Conservation (phyloP, 2,113 vertebrate species). For the Elephas maximus region DNA sequence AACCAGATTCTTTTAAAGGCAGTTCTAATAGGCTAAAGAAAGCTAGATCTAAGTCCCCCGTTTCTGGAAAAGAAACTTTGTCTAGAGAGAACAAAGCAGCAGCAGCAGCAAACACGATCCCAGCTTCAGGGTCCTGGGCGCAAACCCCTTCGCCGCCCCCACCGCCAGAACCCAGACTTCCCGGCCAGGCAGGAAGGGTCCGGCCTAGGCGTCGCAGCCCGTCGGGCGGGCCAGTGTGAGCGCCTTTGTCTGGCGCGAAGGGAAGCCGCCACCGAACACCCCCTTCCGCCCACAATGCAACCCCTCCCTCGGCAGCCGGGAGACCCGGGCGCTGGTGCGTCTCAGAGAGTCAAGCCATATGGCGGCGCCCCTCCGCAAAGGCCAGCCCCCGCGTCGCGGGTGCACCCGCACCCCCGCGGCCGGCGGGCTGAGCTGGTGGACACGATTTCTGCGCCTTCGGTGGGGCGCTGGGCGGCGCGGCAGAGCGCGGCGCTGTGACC, state of each 20-base stretch:
- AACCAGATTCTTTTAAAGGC: conserved; percentile 19
- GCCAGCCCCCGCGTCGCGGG: neutral
- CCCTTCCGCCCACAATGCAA: conserved; percentile 18
- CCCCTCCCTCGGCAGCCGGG: neutral
- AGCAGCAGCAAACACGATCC: neutral
- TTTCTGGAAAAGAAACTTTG: conserved; percentile 58
- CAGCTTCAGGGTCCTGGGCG: neutral
- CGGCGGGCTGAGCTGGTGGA: neutral
- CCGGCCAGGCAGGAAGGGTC: neutral
- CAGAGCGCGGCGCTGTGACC: neutral
- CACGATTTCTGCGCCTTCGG: neutral
- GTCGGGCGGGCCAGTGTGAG: neutral
- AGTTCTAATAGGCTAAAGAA: neutral
- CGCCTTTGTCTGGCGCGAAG: conserved; percentile 71
- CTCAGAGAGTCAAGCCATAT: neutral
- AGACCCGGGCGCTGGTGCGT: neutral
- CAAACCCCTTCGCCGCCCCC: neutral
- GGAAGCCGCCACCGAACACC: conserved; percentile 34
- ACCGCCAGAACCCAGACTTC: neutral
- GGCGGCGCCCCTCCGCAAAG: conserved; percentile 25
- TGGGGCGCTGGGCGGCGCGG: neutral
- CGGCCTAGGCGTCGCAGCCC: neutral
- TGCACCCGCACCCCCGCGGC: neutral
- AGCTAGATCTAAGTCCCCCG: neutral
- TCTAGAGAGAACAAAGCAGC: conserved; percentile 79